These are phyloP conservation scores for Netelia virgata DNA, from an alignment of 2,888 invertebrate species.

Conservation along the genomic window DNA sequence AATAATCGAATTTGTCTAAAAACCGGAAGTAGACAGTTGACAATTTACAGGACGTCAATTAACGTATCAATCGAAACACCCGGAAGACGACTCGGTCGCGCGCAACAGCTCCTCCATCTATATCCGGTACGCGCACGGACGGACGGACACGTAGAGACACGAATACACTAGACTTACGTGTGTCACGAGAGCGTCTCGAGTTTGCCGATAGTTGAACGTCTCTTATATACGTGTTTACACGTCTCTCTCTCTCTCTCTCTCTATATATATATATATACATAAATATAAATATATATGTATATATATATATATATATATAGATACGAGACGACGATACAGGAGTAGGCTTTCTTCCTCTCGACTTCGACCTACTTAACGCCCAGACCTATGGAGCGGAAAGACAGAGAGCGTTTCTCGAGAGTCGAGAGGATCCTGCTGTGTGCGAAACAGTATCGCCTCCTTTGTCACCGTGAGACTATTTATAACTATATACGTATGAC, in stretches of 20 bases:
- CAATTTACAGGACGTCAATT: slow-evolving; percentile 20
- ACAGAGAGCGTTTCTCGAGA: slow-evolving; percentile 43
- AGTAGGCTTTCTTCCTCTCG: slow-evolving; percentile 59
- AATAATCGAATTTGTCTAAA: neutral
- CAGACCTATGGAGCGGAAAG: slow-evolving; percentile 14
- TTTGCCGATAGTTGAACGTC: slow-evolving; percentile 52
- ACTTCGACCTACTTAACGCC: slow-evolving; percentile 64
- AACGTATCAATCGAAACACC: neutral
- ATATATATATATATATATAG: slow-evolving; percentile 1
- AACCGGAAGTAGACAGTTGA: slow-evolving; percentile 23
- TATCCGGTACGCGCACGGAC: slow-evolving; percentile 2
- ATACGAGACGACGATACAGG: neutral
- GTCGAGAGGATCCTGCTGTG: slow-evolving; percentile 9
- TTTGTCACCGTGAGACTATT: slow-evolving; percentile 68
- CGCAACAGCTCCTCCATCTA: slow-evolving; percentile 54
- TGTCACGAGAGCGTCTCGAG: slow-evolving; percentile 15
- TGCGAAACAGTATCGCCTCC: slow-evolving; percentile 56
- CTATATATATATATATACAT: neutral
- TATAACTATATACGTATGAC: neutral
- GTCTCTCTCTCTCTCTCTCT: neutral
- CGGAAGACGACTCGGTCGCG: slow-evolving; percentile 27
- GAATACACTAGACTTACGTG: neutral
- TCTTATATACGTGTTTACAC: neutral
- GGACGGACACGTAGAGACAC: neutral
- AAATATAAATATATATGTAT: neutral